These are phyloP conservation scores for Ptychochromis oligacanthus DNA, from an alignment of 2,113 vertebrate genomes.

Conservation along the genomic window DNA sequence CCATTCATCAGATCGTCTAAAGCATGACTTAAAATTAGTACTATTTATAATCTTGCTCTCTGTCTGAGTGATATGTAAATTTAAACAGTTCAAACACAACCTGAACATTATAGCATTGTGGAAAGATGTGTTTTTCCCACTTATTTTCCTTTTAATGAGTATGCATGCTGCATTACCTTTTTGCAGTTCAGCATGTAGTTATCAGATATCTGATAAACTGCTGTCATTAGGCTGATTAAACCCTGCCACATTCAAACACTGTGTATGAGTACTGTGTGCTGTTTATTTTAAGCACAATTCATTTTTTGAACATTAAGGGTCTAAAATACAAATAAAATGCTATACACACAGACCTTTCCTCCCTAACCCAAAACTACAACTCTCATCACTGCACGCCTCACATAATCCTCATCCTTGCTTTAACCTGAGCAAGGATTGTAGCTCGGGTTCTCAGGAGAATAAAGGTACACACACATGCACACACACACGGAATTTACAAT, in stretches of 20 bases:
- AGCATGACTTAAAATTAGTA: not conserved
- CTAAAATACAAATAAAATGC: not conserved
- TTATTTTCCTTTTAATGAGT: not conserved
- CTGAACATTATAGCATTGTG: not conserved
- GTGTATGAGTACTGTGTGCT: not conserved
- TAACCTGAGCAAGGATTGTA: not conserved
- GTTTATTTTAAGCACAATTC: not conserved
- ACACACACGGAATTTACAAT: conserved; percentile 11
- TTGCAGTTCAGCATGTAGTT: not conserved
- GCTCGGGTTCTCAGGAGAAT: not conserved
- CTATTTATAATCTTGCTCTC: not conserved
- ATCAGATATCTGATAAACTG: not conserved
- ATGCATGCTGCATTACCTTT: not conserved
- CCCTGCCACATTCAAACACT: not conserved
- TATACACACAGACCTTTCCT: not conserved
- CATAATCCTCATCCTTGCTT: not conserved
- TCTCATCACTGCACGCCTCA: not conserved
- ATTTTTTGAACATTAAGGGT: not conserved
- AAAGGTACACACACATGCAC: not conserved
- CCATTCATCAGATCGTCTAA: not conserved
- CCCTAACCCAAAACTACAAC: not conserved
- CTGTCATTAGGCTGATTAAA: not conserved
- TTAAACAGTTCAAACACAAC: not conserved
- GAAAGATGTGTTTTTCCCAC: not conserved
- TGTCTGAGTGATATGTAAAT: not conserved